Base-by-base conservation (phyloP, 1,140 invertebrate species). In the Bursaphelenchus mucronatus region DNA sequence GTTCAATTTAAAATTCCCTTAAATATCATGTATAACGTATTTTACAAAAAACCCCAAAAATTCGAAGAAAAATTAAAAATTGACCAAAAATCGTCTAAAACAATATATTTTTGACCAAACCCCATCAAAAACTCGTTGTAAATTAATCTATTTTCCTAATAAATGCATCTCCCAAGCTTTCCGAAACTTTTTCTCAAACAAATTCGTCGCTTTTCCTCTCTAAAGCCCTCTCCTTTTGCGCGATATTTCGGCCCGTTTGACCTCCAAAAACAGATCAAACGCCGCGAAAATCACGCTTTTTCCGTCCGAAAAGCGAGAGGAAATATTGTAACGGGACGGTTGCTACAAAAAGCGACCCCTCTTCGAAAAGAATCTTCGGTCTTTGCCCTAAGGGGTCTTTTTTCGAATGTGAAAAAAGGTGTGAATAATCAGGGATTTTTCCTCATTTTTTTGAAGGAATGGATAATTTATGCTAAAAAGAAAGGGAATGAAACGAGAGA, bases 221-320 rank as follows among this genome's bases (percentile, higher is more conserved):
- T 19, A 49, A 49, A 19, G 9, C 47, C 13, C 13, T n/a, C 19
- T n/a, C 47, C 13, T 49, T 49, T 49, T 49, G 1, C 13, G 47
- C 6, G 47, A 1, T n/a, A 49, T n/a, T 49, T 49, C 19, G 13
- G 47, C n/a, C 45, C 9, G 45, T n/a, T n/a, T 49, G 13, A n/a
- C 13, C 47, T 49, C 19, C 19, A 49, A n/a, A 47, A 49, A 4
- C 47, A 49, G 19, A 49, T 49, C 47, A 49, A 49, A 49, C 47
- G 19, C 47, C 13, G 47, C 13, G 47, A 30, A 30, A 30, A 30
- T 30, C 30, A 30, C 30, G 30, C 30, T 30, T 30, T 30, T 30
- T 30, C 30, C 30, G 30, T 30, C 30, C 30, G 30, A 30, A 30
- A 30, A 30, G 30, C 30, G 2, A 30, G 30, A 30, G 30, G 5